Conservation (phyloP, 2,113 vertebrate genomes). For the Cricetomys ansorgei region DNA sequence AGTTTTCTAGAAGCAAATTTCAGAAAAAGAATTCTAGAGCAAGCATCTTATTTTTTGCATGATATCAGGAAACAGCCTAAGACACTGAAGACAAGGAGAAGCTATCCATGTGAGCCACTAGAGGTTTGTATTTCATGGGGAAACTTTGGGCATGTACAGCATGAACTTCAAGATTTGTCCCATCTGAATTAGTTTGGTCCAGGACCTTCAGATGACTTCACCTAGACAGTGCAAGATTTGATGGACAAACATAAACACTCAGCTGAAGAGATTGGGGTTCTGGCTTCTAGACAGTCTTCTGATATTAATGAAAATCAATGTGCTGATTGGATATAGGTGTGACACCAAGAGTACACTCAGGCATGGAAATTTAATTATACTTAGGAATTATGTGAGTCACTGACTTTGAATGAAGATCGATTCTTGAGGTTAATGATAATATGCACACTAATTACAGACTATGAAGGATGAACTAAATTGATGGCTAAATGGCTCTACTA, state of each 20-base stretch:
- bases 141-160: not conserved
- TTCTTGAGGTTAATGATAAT: constrained; percentile 13
- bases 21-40: not conserved
- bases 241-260: not conserved
- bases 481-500: not conserved
- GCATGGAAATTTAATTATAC: not conserved
- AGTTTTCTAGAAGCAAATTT: not conserved
- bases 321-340: not conserved
- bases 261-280: not conserved
- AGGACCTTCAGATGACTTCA: not conserved
- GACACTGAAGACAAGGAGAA: not conserved
- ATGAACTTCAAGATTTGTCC: not conserved
- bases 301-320: not conserved
- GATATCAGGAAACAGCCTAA: not conserved
- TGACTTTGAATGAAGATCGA: constrained; percentile 9
- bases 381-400: not conserved
- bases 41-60: not conserved
- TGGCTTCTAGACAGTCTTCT: not conserved
- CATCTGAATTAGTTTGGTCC: not conserved
- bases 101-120: not conserved
- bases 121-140: not conserved
- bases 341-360: not conserved
- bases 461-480: not conserved
- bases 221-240: not conserved
- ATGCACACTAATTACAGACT: not conserved